These are phyloP conservation scores for Magallana gigas DNA, from an alignment of 1,140 invertebrate genomes.

Conservation along the genomic window DNA sequence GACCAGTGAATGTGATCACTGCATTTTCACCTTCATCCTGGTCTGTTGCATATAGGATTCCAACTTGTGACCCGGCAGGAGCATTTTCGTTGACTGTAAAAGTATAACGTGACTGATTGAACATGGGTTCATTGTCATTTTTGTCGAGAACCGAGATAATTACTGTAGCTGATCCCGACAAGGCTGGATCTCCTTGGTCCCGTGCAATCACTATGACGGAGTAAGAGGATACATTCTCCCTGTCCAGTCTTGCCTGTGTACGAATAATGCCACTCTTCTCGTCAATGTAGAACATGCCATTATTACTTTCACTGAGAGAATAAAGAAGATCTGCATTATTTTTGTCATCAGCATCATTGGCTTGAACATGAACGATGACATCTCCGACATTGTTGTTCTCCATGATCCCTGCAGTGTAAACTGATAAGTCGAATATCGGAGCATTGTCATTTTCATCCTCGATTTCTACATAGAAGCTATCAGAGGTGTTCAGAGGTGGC, in stretches of 20 bases:
- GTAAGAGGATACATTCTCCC: conserved; percentile 83
- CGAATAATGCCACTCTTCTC: conserved; percentile 61
- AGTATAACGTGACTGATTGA: conserved; percentile 63
- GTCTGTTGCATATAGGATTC: conserved; percentile 91
- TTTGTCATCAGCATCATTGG: conserved; percentile 93
- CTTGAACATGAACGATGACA: conserved; percentile 82
- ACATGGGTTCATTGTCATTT: conserved; percentile 75
- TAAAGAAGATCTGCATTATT: conserved; percentile 94
- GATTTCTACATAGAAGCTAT: conserved; percentile 97
- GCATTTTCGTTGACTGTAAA: conserved; percentile 85
- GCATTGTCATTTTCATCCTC: conserved; percentile 94
- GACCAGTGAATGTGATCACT: conserved; percentile 85
- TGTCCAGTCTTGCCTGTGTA: conserved; percentile 73
- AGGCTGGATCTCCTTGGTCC: conserved; percentile 83
- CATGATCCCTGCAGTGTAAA: conserved; percentile 88
- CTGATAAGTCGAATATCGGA: conserved; percentile 87
- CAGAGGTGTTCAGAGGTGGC: conserved; percentile 87
- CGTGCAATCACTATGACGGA: conserved; percentile 78
- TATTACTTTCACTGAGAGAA: conserved; percentile 84
- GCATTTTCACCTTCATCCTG: conserved; percentile 93
- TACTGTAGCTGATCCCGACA: conserved; percentile 69
- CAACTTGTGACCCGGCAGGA: conserved; percentile 85
- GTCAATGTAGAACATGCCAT: conserved; percentile 75
- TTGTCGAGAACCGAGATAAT: conserved; percentile 85
- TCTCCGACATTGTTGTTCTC: conserved; percentile 87